These are phyloP conservation scores for Frankliniella intonsa DNA, from an alignment of 2,888 invertebrate species.

Conservation along the genomic window DNA sequence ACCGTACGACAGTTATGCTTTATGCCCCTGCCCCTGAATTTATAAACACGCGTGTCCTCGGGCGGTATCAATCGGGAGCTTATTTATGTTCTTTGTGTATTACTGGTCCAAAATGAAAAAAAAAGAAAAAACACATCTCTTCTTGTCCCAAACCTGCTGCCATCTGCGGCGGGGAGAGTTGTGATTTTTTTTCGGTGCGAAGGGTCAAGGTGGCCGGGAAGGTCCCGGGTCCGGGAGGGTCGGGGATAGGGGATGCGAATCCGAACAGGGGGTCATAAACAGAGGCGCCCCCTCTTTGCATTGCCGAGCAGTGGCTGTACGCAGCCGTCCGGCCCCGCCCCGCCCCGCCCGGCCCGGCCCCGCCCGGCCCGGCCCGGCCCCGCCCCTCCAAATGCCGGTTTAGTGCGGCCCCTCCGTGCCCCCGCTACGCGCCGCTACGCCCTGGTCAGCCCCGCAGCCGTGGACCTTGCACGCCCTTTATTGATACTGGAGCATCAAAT, in stretches of 20 bases:
- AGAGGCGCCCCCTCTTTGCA: conserved; percentile 9
- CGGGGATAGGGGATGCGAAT: background rate
- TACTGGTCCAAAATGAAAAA: too few relatives aligned
- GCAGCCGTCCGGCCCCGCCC: background rate
- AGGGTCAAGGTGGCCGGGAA: background rate
- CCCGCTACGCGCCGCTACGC: too few relatives aligned
- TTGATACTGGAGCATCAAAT: conserved; percentile 6
- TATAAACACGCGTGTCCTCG: too few relatives aligned
- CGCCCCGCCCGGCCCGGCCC: background rate
- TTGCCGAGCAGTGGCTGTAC: background rate
- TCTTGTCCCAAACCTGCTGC: background rate
- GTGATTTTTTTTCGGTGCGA: background rate
- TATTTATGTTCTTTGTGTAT: too few relatives aligned
- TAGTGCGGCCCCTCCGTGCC: background rate
- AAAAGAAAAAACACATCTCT: too few relatives aligned
- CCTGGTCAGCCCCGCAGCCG: too few relatives aligned
- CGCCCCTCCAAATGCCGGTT: conserved; percentile 14
- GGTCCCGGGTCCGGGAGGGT: background rate
- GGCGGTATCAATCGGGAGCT: too few relatives aligned
- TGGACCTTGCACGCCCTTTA: background rate
- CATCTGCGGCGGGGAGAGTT: background rate
- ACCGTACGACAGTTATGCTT: too few relatives aligned
- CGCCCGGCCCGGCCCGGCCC: background rate
- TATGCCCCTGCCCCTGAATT: too few relatives aligned
- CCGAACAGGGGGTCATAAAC: conserved; percentile 10